These are phyloP conservation scores for Ichneumoninae sp. DNA, from an alignment of 2,888 invertebrate species.

Conservation along the genomic window DNA sequence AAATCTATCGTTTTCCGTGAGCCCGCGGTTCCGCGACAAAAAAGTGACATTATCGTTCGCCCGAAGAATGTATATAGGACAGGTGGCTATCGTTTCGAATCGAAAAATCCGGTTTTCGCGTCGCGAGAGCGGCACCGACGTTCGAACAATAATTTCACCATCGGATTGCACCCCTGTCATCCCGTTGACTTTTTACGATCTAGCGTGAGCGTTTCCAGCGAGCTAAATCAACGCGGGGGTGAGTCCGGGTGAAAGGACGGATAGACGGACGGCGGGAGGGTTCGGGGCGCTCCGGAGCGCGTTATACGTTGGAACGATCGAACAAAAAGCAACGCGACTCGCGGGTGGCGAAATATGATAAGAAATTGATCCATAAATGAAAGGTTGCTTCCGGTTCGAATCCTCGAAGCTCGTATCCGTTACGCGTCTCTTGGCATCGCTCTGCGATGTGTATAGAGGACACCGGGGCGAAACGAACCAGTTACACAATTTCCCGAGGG, in stretches of 20 bases:
- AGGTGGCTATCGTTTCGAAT: constrained; percentile 24
- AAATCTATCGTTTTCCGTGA: constrained; percentile 55
- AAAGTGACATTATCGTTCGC: constrained; percentile 56
- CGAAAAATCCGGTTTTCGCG: constrained; percentile 24
- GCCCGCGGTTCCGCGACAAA: constrained; percentile 20
- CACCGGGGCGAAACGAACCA: neutral
- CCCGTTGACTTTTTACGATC: constrained; percentile 62
- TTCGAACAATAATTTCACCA: constrained; percentile 68
- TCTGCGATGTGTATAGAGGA: constrained; percentile 21
- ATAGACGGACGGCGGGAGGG: constrained; percentile 22
- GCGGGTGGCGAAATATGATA: constrained; percentile 50
- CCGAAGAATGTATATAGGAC: constrained; percentile 34
- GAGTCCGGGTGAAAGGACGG: constrained; percentile 10
- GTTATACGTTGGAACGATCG: constrained; percentile 17
- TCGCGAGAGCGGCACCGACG: constrained; percentile 43
- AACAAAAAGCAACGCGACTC: constrained; percentile 39
- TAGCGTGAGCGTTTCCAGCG: constrained; percentile 41
- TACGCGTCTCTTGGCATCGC: constrained; percentile 34
- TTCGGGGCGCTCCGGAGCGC: constrained; percentile 1
- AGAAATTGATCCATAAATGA: constrained; percentile 65
- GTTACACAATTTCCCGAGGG: too few species aligned
- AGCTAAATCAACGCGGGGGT: constrained; percentile 41
- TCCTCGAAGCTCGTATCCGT: constrained; percentile 15
- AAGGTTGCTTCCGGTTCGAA: constrained; percentile 26
- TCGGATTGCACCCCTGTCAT: constrained; percentile 60